These are phyloP conservation scores for Varroa destructor DNA, from an alignment of 1,140 invertebrate species.

Conservation along the genomic window DNA sequence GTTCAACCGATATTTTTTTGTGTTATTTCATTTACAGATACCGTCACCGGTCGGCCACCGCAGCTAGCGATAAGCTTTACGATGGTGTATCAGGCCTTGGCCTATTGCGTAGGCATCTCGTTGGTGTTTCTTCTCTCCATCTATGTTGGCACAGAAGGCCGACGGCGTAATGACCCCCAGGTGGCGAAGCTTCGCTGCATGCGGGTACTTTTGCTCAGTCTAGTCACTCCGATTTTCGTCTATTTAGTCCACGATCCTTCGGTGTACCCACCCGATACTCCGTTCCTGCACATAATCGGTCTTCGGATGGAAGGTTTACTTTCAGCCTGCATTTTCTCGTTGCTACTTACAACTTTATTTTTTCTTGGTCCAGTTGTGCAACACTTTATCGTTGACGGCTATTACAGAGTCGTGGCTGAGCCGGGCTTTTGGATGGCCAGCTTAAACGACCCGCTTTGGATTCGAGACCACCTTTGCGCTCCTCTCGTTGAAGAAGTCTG, in stretches of 20 bases:
- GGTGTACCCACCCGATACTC: not conserved
- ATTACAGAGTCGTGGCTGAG: slow-evolving; percentile 7
- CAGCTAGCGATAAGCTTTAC: too few relatives aligned
- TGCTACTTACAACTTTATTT: not conserved
- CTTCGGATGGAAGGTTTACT: not conserved
- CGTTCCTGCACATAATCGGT: slow-evolving; percentile 12
- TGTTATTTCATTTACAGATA: too few relatives aligned
- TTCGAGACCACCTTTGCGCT: slow-evolving; percentile 24
- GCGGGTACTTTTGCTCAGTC: slow-evolving; percentile 16
- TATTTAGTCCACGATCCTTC: slow-evolving; percentile 12
- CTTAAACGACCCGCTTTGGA: slow-evolving; percentile 4
- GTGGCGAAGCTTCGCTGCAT: slow-evolving; percentile 18
- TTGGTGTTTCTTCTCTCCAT: slow-evolving; percentile 12
- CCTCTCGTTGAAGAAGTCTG: slow-evolving; percentile 21
- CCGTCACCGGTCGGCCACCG: too few relatives aligned
- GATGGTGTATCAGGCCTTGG: slow-evolving; percentile 9
- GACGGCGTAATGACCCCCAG: slow-evolving; percentile 5
- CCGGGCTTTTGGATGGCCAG: slow-evolving; percentile 10
- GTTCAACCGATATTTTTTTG: too few relatives aligned
- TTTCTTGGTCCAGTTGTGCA: not conserved
- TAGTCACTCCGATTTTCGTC: slow-evolving; percentile 17
- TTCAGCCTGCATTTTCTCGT: not conserved
- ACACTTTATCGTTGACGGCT: slow-evolving; percentile 11
- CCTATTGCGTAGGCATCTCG: slow-evolving; percentile 12
- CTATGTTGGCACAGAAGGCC: slow-evolving; percentile 18